Percentiles rank a stretch among this genome's conserved stretches.
phyloP scores from a whole-genome alignment of 2,113 vertebrate genomes.

The Clarias macrocephalus region DNA sequence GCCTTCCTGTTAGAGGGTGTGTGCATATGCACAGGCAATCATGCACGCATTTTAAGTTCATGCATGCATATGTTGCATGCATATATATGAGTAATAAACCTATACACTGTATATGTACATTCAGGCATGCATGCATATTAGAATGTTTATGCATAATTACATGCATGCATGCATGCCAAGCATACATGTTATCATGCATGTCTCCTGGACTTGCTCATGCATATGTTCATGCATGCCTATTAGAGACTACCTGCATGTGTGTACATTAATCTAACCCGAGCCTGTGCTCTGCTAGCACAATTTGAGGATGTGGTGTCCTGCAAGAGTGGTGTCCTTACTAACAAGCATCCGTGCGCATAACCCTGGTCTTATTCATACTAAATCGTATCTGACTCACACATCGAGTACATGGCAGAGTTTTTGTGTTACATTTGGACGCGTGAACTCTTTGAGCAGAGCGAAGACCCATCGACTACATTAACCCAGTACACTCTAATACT shows the following conservation, averaged over 20 bases:
- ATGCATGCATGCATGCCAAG: not conserved
- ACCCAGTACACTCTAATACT: not conserved
- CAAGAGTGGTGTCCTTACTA: not conserved
- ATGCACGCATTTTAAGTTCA: not conserved
- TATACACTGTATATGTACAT: not conserved
- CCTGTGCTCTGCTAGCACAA: not conserved
- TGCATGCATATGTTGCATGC: not conserved
- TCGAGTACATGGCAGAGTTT: not conserved
- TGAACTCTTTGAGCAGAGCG: not conserved
- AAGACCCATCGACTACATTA: not conserved
- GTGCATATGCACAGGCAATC: not conserved
- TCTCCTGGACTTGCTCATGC: not conserved
- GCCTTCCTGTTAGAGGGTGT: not conserved
- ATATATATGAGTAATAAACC: too few relatives aligned
- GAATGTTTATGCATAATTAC: not conserved
- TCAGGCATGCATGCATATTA: not conserved
- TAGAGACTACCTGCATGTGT: not conserved
- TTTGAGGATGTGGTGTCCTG: not conserved
- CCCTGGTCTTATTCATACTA: not conserved
- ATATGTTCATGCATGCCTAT: not conserved
- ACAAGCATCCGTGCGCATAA: not conserved
- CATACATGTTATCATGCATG: not conserved
- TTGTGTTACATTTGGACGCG: not conserved
- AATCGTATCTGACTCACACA: not conserved
- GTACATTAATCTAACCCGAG: not conserved